Conservation (phyloP, 1,140 invertebrate genomes). For the Hycleus phaleratus region DNA sequence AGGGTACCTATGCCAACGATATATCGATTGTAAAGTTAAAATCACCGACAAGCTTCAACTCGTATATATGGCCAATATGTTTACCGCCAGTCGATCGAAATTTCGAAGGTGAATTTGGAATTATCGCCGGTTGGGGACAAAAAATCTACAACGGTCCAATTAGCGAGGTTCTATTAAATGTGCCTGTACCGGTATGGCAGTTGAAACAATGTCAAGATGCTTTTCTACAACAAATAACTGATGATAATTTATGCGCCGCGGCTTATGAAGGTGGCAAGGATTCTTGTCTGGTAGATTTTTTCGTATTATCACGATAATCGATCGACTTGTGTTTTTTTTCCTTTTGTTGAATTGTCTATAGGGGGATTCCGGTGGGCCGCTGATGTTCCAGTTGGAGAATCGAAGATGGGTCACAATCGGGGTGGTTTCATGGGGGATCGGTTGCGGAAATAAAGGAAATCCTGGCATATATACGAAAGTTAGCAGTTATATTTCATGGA, state of each 20-base stretch:
- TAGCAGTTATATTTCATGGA: conserved; percentile 64
- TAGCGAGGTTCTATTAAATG: conserved; percentile 66
- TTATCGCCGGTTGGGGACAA: conserved; percentile 71
- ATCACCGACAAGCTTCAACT: conserved; percentile 59
- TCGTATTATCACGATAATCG: neutral
- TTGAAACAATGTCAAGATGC: conserved; percentile 56
- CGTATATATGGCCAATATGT: conserved; percentile 78
- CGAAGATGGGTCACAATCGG: conserved; percentile 71
- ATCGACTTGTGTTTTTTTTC: neutral
- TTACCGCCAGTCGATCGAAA: conserved; percentile 57
- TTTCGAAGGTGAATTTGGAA: conserved; percentile 56
- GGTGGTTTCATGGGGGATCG: conserved; percentile 71
- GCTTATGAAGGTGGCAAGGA: conserved; percentile 63
- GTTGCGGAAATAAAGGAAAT: conserved; percentile 57
- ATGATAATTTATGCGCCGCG: conserved; percentile 65
- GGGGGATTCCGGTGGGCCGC: conserved; percentile 79
- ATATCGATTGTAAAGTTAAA: conserved; percentile 71
- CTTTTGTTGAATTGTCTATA: conserved; percentile 31
- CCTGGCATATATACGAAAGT: conserved; percentile 69
- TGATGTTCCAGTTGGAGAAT: conserved; percentile 60
- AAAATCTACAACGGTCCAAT: conserved; percentile 56
- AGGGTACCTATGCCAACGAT: conserved; percentile 64
- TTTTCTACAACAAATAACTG: conserved; percentile 55
- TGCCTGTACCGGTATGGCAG: conserved; percentile 72
- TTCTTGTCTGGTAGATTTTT: conserved; percentile 61